phyloP scores from a whole-genome alignment of 2,888 invertebrate genomes.

The Erebia ligea region DNA sequence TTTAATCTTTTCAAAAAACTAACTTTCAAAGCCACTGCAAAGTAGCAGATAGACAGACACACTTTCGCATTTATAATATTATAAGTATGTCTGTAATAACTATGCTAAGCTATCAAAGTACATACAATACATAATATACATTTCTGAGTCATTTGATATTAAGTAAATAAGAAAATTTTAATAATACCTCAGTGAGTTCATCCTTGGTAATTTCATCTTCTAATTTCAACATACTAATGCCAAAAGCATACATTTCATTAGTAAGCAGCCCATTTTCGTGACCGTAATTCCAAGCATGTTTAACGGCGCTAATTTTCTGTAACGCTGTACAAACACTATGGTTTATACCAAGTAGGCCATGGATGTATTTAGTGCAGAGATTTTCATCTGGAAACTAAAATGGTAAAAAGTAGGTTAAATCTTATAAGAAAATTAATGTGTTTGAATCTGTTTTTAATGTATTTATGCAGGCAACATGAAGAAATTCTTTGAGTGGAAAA shows the following conservation, averaged over 20 bases:
- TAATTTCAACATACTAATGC: constrained; percentile 64
- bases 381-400: constrained; percentile 69
- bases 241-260: constrained; percentile 73
- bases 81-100: no score
- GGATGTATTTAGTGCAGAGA: constrained; percentile 70
- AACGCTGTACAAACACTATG: constrained; percentile 57
- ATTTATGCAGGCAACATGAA: no score
- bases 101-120: no score
- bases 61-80: no score
- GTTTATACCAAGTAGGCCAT: constrained; percentile 58
- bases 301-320: constrained; percentile 65
- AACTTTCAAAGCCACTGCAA: no score
- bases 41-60: no score
- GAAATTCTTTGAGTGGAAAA: no score
- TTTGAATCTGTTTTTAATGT: no score
- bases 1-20: no score
- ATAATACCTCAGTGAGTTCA: constrained; percentile 61
- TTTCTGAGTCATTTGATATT: no score
- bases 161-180: background rate
- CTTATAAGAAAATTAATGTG: no score
- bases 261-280: constrained; percentile 65
- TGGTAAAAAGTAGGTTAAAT: constrained; percentile 1
- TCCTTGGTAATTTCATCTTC: constrained; percentile 58
- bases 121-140: no score
- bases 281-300: constrained; percentile 70